Conservation (phyloP, 2,888 invertebrate species). For the Allacma fusca region DNA sequence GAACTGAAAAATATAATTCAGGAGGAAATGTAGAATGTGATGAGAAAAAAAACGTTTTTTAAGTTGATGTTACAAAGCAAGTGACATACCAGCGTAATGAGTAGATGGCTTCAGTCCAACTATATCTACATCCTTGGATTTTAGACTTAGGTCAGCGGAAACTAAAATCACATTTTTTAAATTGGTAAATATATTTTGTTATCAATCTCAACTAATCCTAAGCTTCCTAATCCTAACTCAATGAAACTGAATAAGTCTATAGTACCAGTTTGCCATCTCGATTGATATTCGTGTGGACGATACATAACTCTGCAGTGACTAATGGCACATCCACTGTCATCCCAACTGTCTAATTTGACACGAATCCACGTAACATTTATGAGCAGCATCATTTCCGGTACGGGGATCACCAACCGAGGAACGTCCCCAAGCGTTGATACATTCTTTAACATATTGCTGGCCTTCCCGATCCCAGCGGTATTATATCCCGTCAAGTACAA, state of each 20-base stretch:
- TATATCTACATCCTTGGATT: slow-evolving; percentile 27
- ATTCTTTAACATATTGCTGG: slow-evolving; percentile 71
- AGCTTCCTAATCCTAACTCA: too few species aligned
- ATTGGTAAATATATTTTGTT: too few species aligned
- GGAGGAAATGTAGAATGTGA: too few species aligned
- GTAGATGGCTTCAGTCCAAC: slow-evolving; percentile 33
- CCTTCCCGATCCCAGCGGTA: slow-evolving; percentile 75
- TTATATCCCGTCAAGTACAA: slow-evolving; percentile 76
- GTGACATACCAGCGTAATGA: slow-evolving; percentile 28
- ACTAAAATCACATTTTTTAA: too few species aligned
- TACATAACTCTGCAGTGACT: slow-evolving; percentile 37
- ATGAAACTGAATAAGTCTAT: too few species aligned
- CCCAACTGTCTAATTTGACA: slow-evolving; percentile 57
- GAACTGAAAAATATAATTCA: slow-evolving; percentile 61
- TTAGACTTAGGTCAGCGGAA: slow-evolving; percentile 5
- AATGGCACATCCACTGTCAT: slow-evolving; percentile 43
- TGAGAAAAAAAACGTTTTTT: too few species aligned
- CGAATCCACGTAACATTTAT: slow-evolving; percentile 57
- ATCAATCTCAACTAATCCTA: too few species aligned
- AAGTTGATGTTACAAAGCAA: too few species aligned
- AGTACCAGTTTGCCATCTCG: slow-evolving; percentile 56
- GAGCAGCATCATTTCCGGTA: slow-evolving; percentile 47
- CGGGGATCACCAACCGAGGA: slow-evolving; percentile 50
- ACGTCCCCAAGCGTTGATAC: slow-evolving; percentile 53
- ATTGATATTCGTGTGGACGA: slow-evolving; percentile 38